phyloP scores from a whole-genome alignment of 2,113 vertebrate genomes.

The Brienomyrus brachyistius region DNA sequence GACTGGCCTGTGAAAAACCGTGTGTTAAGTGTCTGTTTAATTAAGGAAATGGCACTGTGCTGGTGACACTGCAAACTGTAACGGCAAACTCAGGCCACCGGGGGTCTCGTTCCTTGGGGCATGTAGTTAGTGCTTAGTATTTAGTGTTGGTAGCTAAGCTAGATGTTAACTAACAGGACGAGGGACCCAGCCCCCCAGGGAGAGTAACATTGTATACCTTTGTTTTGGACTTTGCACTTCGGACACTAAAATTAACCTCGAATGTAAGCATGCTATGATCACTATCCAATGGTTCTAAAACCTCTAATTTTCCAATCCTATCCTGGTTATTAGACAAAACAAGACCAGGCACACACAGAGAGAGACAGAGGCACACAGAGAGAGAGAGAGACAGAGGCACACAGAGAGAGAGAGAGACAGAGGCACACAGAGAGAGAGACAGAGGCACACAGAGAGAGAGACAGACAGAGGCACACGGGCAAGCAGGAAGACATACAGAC shows the following conservation, averaged over 20 bases:
- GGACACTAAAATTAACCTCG: too few species aligned
- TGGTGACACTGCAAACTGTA: neutral
- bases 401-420: neutral
- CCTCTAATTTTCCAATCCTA: too few species aligned
- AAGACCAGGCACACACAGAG: too few species aligned
- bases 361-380: too few species aligned
- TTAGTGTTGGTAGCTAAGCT: neutral
- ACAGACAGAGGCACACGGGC: neutral
- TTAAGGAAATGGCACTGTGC: neutral
- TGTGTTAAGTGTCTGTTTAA: neutral
- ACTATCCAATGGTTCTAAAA: too few species aligned
- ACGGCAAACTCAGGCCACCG: neutral
- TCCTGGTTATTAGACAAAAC: too few species aligned
- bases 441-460: too few species aligned
- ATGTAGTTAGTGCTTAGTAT: neutral
- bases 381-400: too few species aligned
- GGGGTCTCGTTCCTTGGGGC: neutral
- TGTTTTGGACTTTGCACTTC: too few species aligned
- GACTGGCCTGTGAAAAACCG: neutral
- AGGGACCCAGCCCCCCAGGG: neutral
- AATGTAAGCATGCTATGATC: neutral
- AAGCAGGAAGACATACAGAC: neutral
- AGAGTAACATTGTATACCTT: neutral
- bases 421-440: neutral
- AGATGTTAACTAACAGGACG: neutral